phyloP scores from a whole-genome alignment of 2,113 vertebrate species.

The Daubentonia madagascariensis region DNA sequence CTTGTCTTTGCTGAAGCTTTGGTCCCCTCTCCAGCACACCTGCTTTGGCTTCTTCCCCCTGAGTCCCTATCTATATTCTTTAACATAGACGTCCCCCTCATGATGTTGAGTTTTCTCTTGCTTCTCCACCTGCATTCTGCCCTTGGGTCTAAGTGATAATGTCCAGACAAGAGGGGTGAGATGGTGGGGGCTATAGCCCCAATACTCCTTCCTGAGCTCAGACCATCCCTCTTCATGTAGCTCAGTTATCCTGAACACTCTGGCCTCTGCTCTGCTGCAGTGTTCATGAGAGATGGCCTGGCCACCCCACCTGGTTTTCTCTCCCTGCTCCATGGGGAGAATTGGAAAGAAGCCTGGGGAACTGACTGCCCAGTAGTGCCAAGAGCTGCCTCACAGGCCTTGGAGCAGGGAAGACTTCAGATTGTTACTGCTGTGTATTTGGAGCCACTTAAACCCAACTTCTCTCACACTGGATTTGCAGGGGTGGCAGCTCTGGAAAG shows the following conservation, averaged over 20 bases:
- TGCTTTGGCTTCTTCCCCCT: neutral
- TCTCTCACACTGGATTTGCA: neutral
- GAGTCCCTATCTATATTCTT: neutral
- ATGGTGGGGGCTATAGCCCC: fast-evolving
- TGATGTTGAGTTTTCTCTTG: neutral
- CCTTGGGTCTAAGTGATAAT: neutral
- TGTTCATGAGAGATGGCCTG: too few species aligned
- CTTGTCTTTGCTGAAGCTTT: neutral
- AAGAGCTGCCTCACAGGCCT: neutral
- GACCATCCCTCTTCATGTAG: neutral
- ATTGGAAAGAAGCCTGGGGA: neutral
- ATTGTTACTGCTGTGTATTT: fast-evolving
- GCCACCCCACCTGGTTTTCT: neutral
- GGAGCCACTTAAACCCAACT: neutral
- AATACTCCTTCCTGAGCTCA: neutral
- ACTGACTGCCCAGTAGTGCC: neutral
- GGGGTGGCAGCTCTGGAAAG: neutral
- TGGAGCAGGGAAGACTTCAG: fast-evolving
- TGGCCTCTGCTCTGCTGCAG: neutral
- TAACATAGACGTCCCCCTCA: neutral
- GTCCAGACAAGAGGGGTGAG: neutral
- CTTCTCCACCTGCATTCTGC: neutral
- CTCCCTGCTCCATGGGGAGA: neutral
- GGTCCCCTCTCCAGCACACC: too few species aligned
- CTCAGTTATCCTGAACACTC: neutral